Percentiles rank a stretch among this genome's conserved stretches.
Conservation (phyloP, 2,113 vertebrate species). For the Rynchops niger region DNA sequence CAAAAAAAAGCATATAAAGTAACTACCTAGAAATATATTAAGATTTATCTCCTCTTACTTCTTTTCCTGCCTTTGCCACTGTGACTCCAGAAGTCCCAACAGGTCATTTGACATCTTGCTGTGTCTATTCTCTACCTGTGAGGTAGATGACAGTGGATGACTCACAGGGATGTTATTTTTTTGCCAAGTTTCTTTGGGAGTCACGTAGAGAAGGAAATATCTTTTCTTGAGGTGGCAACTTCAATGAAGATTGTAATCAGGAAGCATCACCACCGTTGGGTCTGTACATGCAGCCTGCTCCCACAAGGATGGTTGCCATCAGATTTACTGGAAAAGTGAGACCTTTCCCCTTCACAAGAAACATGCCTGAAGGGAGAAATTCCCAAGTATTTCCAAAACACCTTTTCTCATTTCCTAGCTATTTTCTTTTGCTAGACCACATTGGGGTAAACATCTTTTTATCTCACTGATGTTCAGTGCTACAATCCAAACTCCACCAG, state of each 20-base stretch:
- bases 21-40: background rate
- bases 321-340: constrained; percentile 27
- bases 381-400: constrained; percentile 57
- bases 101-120: background rate
- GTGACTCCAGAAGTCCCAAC: accelerated
- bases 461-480: background rate
- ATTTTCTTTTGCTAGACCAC: constrained; percentile 10
- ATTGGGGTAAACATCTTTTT: constrained; percentile 44
- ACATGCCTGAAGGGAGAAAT: constrained; percentile 46
- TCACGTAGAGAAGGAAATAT: constrained; percentile 13
- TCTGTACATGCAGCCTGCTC: constrained; percentile 48
- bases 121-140: background rate
- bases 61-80: background rate
- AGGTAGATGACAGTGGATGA: background rate
- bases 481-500: background rate
- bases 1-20: background rate
- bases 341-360: constrained; percentile 30
- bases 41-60: background rate
- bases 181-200: constrained; percentile 38
- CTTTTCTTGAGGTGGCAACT: constrained; percentile 24
- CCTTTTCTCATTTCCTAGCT: constrained; percentile 58
- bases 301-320: background rate
- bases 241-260: constrained; percentile 9
- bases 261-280: constrained; percentile 20
- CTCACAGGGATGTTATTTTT: background rate